Conservation (phyloP, 2,113 vertebrate genomes). For the Apodemus speciosus region DNA sequence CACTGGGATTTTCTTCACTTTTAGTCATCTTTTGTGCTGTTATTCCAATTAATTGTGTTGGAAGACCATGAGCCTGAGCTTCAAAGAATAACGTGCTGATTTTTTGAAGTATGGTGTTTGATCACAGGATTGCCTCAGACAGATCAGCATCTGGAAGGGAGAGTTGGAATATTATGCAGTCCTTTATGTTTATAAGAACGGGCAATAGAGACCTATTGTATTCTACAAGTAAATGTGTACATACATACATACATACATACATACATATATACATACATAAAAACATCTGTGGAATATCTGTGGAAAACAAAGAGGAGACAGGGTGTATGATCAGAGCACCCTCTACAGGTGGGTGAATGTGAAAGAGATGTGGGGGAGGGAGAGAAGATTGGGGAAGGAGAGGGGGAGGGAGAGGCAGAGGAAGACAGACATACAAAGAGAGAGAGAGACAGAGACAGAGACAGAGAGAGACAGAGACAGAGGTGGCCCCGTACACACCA, state of each 20-base stretch:
- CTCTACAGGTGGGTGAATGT: not conserved
- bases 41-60: constrained; percentile 38
- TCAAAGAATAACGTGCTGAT: constrained; percentile 2
- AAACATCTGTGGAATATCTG: too few relatives aligned
- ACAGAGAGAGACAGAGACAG: too few relatives aligned
- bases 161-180: fast-evolving
- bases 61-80: not conserved
- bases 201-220: fast-evolving
- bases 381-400: too few relatives aligned
- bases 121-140: not conserved
- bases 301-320: fast-evolving
- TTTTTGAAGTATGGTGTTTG: constrained; percentile 19
- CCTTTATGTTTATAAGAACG: fast-evolving
- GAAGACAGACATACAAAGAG: too few relatives aligned
- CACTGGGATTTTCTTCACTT: not conserved
- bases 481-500: not conserved
- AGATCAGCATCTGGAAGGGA: not conserved
- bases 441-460: fast-evolving
- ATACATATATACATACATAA: not conserved
- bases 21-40: constrained; percentile 43
- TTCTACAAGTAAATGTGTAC: fast-evolving
- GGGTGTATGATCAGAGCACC: not conserved
- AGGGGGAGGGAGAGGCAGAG: not conserved
- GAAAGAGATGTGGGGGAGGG: not conserved
- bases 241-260: not conserved